Evolutionary conservation across 2,113 vertebrate genomes (phyloP).

Genomic region (Thermophis baileyi): DNA sequence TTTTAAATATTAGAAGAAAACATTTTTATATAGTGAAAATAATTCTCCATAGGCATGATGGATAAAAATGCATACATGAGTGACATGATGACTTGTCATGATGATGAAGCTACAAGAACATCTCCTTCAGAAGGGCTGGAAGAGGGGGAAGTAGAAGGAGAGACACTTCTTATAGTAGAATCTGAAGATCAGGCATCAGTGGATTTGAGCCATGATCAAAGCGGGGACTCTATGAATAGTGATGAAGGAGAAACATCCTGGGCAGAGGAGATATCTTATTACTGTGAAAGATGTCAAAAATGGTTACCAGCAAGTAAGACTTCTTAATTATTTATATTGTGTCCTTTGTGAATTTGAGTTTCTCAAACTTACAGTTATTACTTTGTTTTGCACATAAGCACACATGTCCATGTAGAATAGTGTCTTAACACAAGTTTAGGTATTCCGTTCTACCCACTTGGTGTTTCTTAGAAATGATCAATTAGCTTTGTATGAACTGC

Average conservation of each 20-base stretch:
- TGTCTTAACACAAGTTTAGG: neutral
- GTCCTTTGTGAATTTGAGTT: neutral
- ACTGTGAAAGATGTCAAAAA: constrained; percentile 96
- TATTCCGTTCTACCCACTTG: neutral
- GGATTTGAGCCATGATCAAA: constrained; percentile 95
- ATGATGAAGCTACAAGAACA: constrained; percentile 84
- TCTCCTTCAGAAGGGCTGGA: constrained; percentile 91
- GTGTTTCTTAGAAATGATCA: neutral
- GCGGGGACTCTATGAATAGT: constrained; percentile 92
- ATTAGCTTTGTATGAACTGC: neutral
- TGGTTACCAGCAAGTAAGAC: constrained; percentile 91
- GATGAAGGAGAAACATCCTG: constrained; percentile 85
- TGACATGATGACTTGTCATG: constrained; percentile 69
- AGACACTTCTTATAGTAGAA: constrained; percentile 92
- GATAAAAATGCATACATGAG: constrained; percentile 79
- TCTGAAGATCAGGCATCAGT: constrained; percentile 94
- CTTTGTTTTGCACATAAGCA: neutral
- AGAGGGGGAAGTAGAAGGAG: constrained; percentile 95
- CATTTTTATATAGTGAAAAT: neutral
- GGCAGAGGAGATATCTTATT: constrained; percentile 91
- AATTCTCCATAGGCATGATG: constrained; percentile 67
- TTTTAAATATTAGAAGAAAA: neutral
- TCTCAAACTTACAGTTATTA: no score
- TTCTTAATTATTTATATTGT: constrained; percentile 9
- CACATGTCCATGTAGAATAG: neutral